Evolutionary conservation across 2,797 vertebrate species (phyloP), one percentile per base, ranked within the genome.

Genomic region (Amazona ochrocephala): DNA sequence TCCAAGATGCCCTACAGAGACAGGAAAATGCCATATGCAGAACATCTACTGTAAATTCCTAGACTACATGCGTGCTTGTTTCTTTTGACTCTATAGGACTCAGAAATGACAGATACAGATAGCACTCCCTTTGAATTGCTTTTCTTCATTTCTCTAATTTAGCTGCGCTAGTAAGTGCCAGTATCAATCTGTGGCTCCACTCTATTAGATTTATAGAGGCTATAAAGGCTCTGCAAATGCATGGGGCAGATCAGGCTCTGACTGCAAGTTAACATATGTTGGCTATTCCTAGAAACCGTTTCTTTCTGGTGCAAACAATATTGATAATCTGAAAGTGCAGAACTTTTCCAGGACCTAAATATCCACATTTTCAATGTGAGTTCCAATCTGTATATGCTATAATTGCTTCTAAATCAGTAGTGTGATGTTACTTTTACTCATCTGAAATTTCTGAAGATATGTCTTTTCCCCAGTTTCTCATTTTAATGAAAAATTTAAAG

Each of bases 91-190:
- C 10, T 41, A 0, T 1, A 45, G 45, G 42, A 29, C 41, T 84
- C 0, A 0, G 11, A 18, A 29, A 45, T 32, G 30, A 9, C 23
- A 44, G 37, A 26, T 17, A 39, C 30, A 80, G 26, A 2, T 3
- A 27, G 32, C 21, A 75, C 20, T 19, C 29, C 32, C 82, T 62
- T 75, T 26, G 29, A 82, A 30, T 34, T 79, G 5, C 20, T 84
- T 5, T 41, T 65, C 44, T 56, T 14, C 0, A 19, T 53, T 45
- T 45, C 34, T 66, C 45, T 17, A 26, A 20, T 76, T 72, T 82
- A 53, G 13, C 60, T 39, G 18, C 47, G 60, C 19, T 58, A 18
- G 29, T 34, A 58, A 61, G 26, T 84, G 50, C 20, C 29, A 24
- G 23, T 34, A 70, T 76, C 23, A 32, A 14, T 51, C 29, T 29